These are phyloP conservation scores for Heliconius erato DNA, from an alignment of 2,888 invertebrate species.

Conservation along the genomic window DNA sequence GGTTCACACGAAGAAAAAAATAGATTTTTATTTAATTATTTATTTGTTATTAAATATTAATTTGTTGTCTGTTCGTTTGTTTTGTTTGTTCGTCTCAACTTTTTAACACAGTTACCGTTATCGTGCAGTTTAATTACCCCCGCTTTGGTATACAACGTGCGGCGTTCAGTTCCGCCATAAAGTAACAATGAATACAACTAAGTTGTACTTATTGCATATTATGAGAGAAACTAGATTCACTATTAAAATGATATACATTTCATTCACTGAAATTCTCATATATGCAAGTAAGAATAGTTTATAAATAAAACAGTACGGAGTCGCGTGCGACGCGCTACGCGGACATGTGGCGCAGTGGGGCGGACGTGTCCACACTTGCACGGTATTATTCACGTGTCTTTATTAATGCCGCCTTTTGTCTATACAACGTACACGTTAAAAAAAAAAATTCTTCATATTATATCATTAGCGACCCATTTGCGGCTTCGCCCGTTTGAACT, in stretches of 20 bases:
- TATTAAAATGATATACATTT: constrained; percentile 7
- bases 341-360: constrained; percentile 70
- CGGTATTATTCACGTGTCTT: constrained; percentile 17
- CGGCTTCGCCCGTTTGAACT: no score
- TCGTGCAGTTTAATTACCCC: no score
- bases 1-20: not conserved
- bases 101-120: no score
- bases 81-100: no score
- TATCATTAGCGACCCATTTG: not conserved
- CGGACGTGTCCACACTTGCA: constrained; percentile 54
- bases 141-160: no score
- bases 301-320: constrained; percentile 38
- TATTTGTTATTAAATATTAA: not conserved
- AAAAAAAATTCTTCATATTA: no score
- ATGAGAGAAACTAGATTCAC: not conserved
- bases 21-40: not conserved
- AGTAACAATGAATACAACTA: not conserved
- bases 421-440: not conserved
- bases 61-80: not conserved
- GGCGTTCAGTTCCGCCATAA: no score
- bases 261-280: not conserved
- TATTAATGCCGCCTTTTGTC: not conserved
- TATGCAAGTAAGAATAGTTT: constrained; percentile 29
- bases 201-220: not conserved
- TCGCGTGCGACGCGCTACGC: constrained; percentile 70